Conservation (phyloP, 2,797 vertebrate species). For the Scarus forsteni region DNA sequence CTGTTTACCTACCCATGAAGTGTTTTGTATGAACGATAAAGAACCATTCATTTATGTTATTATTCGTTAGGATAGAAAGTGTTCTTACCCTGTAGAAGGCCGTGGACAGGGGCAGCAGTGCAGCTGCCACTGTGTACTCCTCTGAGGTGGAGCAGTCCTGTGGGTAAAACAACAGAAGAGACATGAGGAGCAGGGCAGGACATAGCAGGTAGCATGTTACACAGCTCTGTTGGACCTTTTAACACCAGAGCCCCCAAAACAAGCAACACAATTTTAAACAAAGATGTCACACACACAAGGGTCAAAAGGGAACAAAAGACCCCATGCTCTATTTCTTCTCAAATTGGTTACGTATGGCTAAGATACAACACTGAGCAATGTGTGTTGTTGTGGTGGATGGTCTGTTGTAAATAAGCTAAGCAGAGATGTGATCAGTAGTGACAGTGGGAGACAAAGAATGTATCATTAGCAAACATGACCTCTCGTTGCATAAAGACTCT, state of each 20-base stretch:
- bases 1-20: background rate
- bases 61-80: background rate
- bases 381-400: slow-evolving; percentile 2
- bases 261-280: slow-evolving; percentile 17
- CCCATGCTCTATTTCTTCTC: background rate
- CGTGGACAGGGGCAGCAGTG: slow-evolving; percentile 93
- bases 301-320: background rate
- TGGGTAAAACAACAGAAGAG: slow-evolving; percentile 67
- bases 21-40: background rate
- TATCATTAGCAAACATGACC: slow-evolving; percentile 31
- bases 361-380: background rate
- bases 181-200: slow-evolving; percentile 40
- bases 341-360: background rate
- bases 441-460: slow-evolving; percentile 19
- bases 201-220: slow-evolving; percentile 36
- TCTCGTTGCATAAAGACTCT: slow-evolving; percentile 53
- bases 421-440: slow-evolving; percentile 11
- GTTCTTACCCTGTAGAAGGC: slow-evolving; percentile 96
- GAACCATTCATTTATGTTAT: background rate
- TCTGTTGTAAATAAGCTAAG: slow-evolving; percentile 16
- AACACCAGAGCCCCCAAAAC: slow-evolving; percentile 9
- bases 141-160: slow-evolving; percentile 98
- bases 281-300: slow-evolving; percentile 5
- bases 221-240: slow-evolving; percentile 10
- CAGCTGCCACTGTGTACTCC: slow-evolving; percentile 93